phyloP scores from a whole-genome alignment of 2,797 vertebrate genomes.

The Gallirallus australis region DNA sequence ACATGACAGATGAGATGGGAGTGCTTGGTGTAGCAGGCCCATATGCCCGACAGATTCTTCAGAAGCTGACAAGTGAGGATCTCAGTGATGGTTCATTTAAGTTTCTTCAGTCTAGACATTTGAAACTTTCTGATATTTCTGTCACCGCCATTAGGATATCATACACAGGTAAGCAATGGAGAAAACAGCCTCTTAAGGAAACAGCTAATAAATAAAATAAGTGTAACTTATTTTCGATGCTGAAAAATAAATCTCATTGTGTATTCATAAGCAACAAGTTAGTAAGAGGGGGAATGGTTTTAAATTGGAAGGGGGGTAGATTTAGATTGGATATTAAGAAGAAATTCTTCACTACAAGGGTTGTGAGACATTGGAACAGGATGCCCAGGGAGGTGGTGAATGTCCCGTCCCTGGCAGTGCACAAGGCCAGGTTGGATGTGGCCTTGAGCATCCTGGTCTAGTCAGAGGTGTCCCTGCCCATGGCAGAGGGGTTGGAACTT shows the following conservation, averaged over 20 bases:
- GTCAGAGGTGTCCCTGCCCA: too few species aligned
- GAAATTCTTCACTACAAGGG: too few species aligned
- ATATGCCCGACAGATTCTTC: constrained; percentile 88
- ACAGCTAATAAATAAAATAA: not conserved
- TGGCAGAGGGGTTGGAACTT: too few species aligned
- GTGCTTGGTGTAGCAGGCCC: constrained; percentile 94
- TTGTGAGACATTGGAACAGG: too few species aligned
- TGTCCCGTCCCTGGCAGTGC: too few species aligned
- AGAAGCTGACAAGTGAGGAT: constrained; percentile 90
- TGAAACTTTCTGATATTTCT: constrained; percentile 83
- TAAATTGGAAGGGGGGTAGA: too few species aligned
- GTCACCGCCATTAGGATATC: constrained; percentile 94
- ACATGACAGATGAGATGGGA: constrained; percentile 90
- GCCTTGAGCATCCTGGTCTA: too few species aligned
- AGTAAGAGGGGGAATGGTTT: too few species aligned
- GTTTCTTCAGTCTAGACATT: constrained; percentile 90
- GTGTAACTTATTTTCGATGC: not conserved
- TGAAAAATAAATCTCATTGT: not conserved
- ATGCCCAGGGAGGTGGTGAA: too few species aligned
- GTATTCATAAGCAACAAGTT: not conserved
- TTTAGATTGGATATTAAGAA: too few species aligned
- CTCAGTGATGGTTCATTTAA: constrained; percentile 87
- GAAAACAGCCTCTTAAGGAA: not conserved
- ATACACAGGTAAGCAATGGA: constrained; percentile 87
- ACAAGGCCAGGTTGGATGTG: too few species aligned